phyloP scores from a whole-genome alignment of 2,113 vertebrate species.

The Antennarius striatus region DNA sequence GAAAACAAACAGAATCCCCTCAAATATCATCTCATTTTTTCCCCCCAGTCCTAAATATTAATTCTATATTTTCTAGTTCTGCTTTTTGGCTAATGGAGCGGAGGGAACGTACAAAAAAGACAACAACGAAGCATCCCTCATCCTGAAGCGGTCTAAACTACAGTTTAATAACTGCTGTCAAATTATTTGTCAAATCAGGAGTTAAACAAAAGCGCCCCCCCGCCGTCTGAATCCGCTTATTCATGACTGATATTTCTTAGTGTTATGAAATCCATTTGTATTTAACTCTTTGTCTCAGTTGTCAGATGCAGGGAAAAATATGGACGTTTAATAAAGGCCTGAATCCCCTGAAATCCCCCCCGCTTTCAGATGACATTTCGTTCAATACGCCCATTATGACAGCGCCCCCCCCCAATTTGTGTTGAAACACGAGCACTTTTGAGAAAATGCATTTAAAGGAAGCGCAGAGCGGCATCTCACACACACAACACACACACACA shows the following conservation, averaged over 20 bases:
- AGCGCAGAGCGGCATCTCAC: not conserved
- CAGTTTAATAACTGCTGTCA: constrained; percentile 54
- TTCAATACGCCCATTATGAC: constrained; percentile 70
- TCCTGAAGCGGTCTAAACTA: constrained; percentile 42
- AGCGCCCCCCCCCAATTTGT: constrained; percentile 20
- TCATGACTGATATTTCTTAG: constrained; percentile 52
- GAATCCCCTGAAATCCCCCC: constrained; percentile 61
- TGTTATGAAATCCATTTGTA: constrained; percentile 65
- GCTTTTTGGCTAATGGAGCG: constrained; percentile 37
- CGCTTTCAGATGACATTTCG: constrained; percentile 65
- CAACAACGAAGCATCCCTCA: constrained; percentile 7
- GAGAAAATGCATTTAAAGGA: constrained; percentile 40
- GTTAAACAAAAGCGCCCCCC: constrained; percentile 35
- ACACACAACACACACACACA: not conserved
- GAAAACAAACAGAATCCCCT: constrained; percentile 50
- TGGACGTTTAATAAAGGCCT: constrained; percentile 59
- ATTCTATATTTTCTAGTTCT: constrained; percentile 46
- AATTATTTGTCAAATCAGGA: constrained; percentile 34
- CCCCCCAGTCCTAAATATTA: constrained; percentile 57
- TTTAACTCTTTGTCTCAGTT: constrained; percentile 64
- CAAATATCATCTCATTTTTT: constrained; percentile 56
- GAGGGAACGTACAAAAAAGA: constrained; percentile 39
- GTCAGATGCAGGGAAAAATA: constrained; percentile 61
- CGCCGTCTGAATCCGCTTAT: constrained; percentile 46
- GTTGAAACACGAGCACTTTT: constrained; percentile 33